Conservation (phyloP, 2,113 vertebrate genomes). For the Sterna hirundo region DNA sequence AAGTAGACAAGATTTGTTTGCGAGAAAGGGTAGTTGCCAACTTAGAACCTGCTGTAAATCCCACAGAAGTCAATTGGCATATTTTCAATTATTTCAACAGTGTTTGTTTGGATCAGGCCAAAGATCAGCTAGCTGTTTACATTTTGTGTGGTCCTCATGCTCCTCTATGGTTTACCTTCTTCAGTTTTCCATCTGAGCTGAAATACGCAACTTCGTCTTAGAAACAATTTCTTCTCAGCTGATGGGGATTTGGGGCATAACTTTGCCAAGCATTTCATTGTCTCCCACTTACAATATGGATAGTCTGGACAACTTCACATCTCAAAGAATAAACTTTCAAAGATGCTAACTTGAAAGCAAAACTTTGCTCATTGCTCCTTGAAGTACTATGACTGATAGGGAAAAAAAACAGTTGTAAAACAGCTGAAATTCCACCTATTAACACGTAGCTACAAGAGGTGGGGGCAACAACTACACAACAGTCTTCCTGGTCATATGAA, state of each 20-base stretch:
- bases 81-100: constrained; percentile 54
- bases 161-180: not conserved
- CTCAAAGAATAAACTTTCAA: not conserved
- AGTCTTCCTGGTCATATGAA: not conserved
- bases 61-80: constrained; percentile 56
- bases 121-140: constrained; percentile 47
- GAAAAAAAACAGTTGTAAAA: not conserved
- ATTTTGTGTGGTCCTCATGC: constrained; percentile 41
- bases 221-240: not conserved
- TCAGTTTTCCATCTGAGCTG: not conserved
- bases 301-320: not conserved
- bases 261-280: not conserved
- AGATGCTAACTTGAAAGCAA: not conserved
- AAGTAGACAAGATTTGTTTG: constrained; percentile 39
- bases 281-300: not conserved
- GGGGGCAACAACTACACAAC: not conserved
- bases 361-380: not conserved
- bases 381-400: not conserved
- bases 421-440: not conserved
- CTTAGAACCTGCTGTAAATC: constrained; percentile 42
- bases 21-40: constrained; percentile 14
- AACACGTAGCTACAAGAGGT: not conserved
- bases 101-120: constrained; percentile 33
- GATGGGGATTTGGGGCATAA: not conserved
- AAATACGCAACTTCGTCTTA: not conserved